Evolutionary conservation across 2,888 invertebrate genomes (phyloP).

Genomic region (Nephrotoma guestfalica): DNA sequence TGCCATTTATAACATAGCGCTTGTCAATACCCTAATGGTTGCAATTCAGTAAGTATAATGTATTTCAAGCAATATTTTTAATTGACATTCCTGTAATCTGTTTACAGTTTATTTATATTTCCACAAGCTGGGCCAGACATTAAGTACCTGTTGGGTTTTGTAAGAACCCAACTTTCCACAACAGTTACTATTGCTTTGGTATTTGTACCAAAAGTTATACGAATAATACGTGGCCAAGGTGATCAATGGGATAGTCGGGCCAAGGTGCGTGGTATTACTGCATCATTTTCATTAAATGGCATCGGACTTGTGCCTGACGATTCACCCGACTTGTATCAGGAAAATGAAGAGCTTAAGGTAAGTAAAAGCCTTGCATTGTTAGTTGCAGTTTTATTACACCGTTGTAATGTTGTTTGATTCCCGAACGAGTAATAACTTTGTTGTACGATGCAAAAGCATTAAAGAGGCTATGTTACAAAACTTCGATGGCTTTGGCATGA

Average conservation of each 20-base stretch:
- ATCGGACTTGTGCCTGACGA: constrained; percentile 74
- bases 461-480: background rate
- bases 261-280: constrained; percentile 66
- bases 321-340: constrained; percentile 72
- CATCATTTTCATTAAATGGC: constrained; percentile 74
- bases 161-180: constrained; percentile 83
- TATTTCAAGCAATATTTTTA: background rate
- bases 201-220: constrained; percentile 46
- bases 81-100: background rate
- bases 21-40: constrained; percentile 84
- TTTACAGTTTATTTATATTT: constrained; percentile 60
- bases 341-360: constrained; percentile 82
- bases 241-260: constrained; percentile 83
- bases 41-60: constrained; percentile 71
- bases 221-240: constrained; percentile 71
- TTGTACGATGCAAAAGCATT: background rate
- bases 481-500: background rate
- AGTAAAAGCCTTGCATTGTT: background rate
- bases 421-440: too few species aligned
- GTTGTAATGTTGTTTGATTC: too few species aligned
- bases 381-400: too few species aligned
- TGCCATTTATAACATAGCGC: constrained; percentile 87
- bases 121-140: constrained; percentile 83
- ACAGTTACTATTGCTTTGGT: constrained; percentile 44
- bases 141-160: constrained; percentile 80